phyloP scores from a whole-genome alignment of 53 echinoderm and acorn worm genomes.

The Holothuria scabra region DNA sequence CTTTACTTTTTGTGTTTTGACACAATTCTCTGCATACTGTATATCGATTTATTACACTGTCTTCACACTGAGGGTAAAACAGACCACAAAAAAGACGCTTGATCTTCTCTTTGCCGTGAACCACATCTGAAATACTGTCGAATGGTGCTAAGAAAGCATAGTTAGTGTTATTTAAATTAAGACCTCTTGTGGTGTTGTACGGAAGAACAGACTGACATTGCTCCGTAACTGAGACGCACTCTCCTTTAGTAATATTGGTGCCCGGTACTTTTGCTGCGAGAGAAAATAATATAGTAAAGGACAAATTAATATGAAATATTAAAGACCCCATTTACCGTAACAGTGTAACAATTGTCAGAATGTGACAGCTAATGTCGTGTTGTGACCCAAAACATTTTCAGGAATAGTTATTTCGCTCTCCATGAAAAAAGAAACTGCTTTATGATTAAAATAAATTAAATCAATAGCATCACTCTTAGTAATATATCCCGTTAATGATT shows the following conservation, averaged over 20 bases:
- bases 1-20: not conserved
- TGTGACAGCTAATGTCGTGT: no score
- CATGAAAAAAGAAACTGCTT: no score
- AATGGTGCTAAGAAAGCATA: constrained; percentile 2
- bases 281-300: no score
- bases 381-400: no score
- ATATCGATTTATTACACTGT: not conserved
- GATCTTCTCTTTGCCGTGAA: not conserved
- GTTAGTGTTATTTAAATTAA: not conserved
- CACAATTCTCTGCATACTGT: not conserved
- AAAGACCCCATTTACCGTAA: no score
- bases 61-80: not conserved
- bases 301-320: no score
- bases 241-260: constrained; percentile 1
- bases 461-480: no score
- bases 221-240: constrained; percentile 8
- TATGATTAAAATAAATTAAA: no score
- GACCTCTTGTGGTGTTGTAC: constrained; percentile 27
- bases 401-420: no score
- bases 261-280: no score
- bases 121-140: constrained; percentile 20
- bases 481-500: no score
- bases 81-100: constrained; percentile 9
- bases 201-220: constrained; percentile 8
- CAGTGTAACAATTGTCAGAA: no score